These are phyloP conservation scores for Trachythela sp. DNA, from an alignment of 64 coral and sea anemone genomes.

Conservation along the genomic window DNA sequence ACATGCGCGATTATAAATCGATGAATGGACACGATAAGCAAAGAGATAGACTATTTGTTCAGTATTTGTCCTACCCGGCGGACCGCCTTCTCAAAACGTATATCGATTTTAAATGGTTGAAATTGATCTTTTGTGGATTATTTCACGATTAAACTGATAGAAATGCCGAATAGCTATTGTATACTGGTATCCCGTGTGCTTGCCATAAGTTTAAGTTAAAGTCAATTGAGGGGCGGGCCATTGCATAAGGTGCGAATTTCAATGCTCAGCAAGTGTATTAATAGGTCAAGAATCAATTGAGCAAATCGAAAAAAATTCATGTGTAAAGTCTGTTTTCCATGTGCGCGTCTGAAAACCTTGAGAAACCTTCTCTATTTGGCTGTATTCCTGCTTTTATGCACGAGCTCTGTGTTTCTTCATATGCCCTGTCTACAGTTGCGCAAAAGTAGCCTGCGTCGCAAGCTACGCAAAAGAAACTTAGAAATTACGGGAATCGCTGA, in stretches of 20 bases:
- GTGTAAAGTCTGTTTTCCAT: too few relatives aligned
- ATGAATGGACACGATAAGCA: neutral
- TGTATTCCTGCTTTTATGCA: too few relatives aligned
- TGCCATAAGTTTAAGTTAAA: neutral
- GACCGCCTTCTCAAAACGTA: neutral
- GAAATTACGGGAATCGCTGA: too few relatives aligned
- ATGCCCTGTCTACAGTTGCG: too few relatives aligned
- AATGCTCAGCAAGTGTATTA: neutral
- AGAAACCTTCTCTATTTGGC: too few relatives aligned
- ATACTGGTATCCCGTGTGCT: neutral
- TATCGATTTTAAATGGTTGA: neutral
- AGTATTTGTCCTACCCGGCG: neutral
- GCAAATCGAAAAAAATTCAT: neutral
- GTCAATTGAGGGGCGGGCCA: neutral
- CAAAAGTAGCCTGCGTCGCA: too few relatives aligned
- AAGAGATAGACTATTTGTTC: neutral
- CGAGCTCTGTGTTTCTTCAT: too few relatives aligned
- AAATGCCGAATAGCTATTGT: neutral
- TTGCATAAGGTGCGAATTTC: too few relatives aligned
- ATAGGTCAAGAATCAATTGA: neutral
- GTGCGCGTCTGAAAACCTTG: too few relatives aligned
- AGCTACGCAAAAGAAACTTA: too few relatives aligned
- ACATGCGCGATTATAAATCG: neutral
- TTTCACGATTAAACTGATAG: too few relatives aligned
- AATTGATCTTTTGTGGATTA: neutral